Evolutionary conservation across 2,888 invertebrate species (phyloP).

Genomic region (Acanthococcus lagerstroemiae): DNA sequence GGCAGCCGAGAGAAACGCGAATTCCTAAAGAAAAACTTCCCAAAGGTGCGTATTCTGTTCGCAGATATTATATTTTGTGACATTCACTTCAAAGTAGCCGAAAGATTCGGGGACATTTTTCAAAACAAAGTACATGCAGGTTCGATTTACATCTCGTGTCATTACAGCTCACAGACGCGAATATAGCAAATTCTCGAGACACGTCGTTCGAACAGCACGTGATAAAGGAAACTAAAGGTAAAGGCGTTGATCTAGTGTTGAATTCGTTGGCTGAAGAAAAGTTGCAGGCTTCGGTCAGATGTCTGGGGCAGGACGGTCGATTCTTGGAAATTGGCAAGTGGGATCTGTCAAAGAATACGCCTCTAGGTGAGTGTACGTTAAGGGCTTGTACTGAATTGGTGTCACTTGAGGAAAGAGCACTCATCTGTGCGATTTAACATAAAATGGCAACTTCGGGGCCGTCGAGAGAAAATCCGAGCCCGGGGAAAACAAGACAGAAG

Average conservation of each 20-base stretch:
- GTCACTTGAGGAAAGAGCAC: too few relatives aligned
- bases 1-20: constrained; percentile 77
- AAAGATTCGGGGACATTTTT: background rate
- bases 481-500: too few relatives aligned
- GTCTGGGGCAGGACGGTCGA: constrained; percentile 82
- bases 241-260: constrained; percentile 86
- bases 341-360: constrained; percentile 82
- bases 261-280: constrained; percentile 96
- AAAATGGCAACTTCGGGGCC: too few relatives aligned
- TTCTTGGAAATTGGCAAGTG: constrained; percentile 98
- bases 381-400: background rate
- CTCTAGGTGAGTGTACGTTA: constrained; percentile 48
- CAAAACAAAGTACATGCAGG: too few relatives aligned
- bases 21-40: constrained; percentile 79
- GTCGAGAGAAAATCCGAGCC: too few relatives aligned
- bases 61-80: too few relatives aligned
- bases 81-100: background rate
- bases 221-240: constrained; percentile 70
- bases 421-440: too few relatives aligned
- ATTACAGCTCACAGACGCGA: constrained; percentile 55
- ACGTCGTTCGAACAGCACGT: constrained; percentile 84
- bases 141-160: background rate
- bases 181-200: constrained; percentile 87
- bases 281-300: constrained; percentile 84
- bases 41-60: constrained; percentile 49